Evolutionary conservation across 2,113 vertebrate species (phyloP), one percentile per base, ranked within the genome.

Genomic region (Corapipo altera): DNA sequence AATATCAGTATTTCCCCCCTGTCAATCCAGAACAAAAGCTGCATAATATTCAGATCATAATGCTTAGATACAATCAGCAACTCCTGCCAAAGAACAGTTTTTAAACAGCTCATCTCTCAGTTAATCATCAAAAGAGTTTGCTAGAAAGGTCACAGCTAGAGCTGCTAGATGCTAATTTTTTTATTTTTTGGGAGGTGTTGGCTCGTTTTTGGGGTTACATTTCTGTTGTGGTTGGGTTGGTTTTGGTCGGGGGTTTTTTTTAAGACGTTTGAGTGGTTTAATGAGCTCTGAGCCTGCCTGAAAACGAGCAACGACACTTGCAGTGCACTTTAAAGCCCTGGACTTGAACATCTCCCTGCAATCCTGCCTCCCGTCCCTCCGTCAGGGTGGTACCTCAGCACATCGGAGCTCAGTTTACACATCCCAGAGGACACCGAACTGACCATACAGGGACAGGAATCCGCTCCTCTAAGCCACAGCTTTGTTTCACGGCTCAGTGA

Each of bases 91-190:
- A 85, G 37, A 82, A n/a, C 4, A 88, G 41, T 39, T 90, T 93
- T 84, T 77, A 77, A 92, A 87, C 58, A 82, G 86, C 54, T 94
- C 83, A 73, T 65, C 26, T 33, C 71, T 57, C 44, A 72, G 52
- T 65, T 93, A 67, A 78, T 72, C 73, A 89, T 51, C 83, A 85
- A 70, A 93, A 85, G 86, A 93, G 66, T 86, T 92, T 78, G 86
- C 89, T 94, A 92, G 93, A 96, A 93, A 77, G 65, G 61, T 74
- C 92, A 87, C 83, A 91, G 70, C 66, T 71, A 37, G 85, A 93
- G 61, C 64, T 78, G 61, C 32, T 8, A 46, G 46, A 62, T 35
- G 35, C 26, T 35, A 15, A 52, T 12, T 76, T 49, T 52, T 39
- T 32, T 57, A 35, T 57, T 71, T 69, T 44, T 51, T 0, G 0